Base-by-base conservation (phyloP, 2,797 vertebrate species). In the Garrulus glandarius region DNA sequence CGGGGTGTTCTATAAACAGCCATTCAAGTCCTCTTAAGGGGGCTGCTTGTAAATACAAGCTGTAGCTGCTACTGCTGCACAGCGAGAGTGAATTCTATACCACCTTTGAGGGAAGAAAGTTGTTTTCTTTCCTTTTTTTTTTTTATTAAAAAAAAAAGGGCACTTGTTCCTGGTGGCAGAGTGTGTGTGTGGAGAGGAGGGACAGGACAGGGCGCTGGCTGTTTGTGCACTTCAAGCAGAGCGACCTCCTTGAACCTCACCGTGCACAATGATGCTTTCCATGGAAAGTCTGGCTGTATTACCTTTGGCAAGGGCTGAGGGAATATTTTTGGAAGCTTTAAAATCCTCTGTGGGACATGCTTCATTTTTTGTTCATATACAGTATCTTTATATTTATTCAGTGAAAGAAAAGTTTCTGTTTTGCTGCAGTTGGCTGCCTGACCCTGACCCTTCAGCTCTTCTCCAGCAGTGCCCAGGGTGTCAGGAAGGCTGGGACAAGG, bases 321-420 rank as follows among this genome's bases (percentile, higher is more conserved):
- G 92, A 81, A 88, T 80, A 94, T 93, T 95, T 97, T 97, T 97
- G 90, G 93, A 97, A 95, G 92, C 81, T 95, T 97, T 96, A 97
- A 96, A 93, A 85, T 88, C 92, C 94, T 95, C 67, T n/a, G 50
- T 86, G 92, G 94, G 94, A 76, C 83, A 64, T 10, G 91, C 76
- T 92, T 86, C 70, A 36, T 87, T 97, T 89, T 97, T 90, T 95
- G 72, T 96, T 95, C 90, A n/a, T 77, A 71, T 84, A 89, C 95
- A 93, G 81, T 89, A 84, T 96, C 92, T 97, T 75, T 96, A 90
- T 96, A 97, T 94, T 96, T 96, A 94, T 83, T 69, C 91, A 94
- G 91, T 75, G 41, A 76, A 32, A 29, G 92, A 92, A 79, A 63
- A 60, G 83, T 41, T 95, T 96, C 92, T 96, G 81, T 95, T 96